Base-by-base conservation (phyloP, 2,113 vertebrate species). In the Eptesicus fuscus region DNA sequence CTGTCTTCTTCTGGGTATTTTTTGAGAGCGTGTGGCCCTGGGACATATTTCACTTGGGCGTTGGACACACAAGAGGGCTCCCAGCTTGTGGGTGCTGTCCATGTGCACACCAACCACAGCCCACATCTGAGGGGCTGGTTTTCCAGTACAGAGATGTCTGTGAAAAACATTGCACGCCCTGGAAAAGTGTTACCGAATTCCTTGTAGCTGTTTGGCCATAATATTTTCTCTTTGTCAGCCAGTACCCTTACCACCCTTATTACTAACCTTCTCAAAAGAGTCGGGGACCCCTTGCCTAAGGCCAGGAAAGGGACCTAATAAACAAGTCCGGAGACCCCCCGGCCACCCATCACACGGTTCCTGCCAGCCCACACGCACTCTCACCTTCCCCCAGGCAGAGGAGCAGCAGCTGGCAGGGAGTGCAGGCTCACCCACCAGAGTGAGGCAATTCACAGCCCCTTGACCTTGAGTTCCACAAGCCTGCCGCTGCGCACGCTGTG, bases 381-480 rank as follows among this genome's bases (percentile, higher is more conserved):
- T 92, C 79, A 69, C 83, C 88, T 74, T 14, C 74, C 94, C 95
- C 35, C 59, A 11, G 94, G 94, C 95, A 91, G 67, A 44, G n/a
- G 11, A 85, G 94, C 77, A 35, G 73, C 42, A 18, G 94, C 87
- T 69, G 87, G 69, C 83, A 28, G 69, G 0, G 47, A 56, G 47
- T 30, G 3, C 5, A 22, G 51, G 53, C 59, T 84, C 53, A 28
- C 83, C 92, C 83, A 78, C 83, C 42, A 67, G 87, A 74, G 42
- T 18, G 76, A 92, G 80, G 87, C 92, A 74, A 90, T 93, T 59
- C 76, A 59, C 83, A 90, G 35, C 67, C n/a, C 0, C 42, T 79
- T 97, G 82, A 96, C 97, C 96, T 96, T 97, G 95, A 90, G 88
- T 79, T 83, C 78, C 88, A 93, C 93, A 13, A 88, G 71, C 63